phyloP scores from a whole-genome alignment of 2,888 invertebrate species.

The Sylvicola cinctus region DNA sequence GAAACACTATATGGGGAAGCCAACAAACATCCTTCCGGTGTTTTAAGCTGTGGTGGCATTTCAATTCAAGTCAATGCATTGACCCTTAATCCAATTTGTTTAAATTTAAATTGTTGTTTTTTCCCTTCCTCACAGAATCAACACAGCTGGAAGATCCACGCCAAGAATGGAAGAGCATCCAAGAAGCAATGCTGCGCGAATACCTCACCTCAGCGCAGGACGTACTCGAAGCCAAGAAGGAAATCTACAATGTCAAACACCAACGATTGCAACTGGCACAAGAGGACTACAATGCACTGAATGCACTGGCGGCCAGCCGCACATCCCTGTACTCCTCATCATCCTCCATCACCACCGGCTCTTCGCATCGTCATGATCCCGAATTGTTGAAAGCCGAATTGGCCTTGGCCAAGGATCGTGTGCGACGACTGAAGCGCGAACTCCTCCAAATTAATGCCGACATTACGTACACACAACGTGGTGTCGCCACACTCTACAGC shows the following conservation, averaged over 20 bases:
- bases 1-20: too few relatives aligned
- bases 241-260: constrained; percentile 89
- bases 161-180: constrained; percentile 88
- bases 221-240: constrained; percentile 89
- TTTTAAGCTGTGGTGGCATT: not conserved
- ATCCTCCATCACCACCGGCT: constrained; percentile 56
- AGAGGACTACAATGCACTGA: constrained; percentile 88
- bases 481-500: constrained; percentile 78
- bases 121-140: constrained; percentile 42
- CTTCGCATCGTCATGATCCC: constrained; percentile 58
- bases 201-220: constrained; percentile 91
- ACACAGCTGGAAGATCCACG: constrained; percentile 94
- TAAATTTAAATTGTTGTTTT: not conserved
- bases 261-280: constrained; percentile 83
- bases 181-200: constrained; percentile 92
- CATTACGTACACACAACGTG: constrained; percentile 77
- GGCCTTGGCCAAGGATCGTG: constrained; percentile 69
- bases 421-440: constrained; percentile 74
- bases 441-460: constrained; percentile 79
- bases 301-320: constrained; percentile 72
- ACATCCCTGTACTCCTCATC: constrained; percentile 37
- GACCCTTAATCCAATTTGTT: not conserved
- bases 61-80: too few relatives aligned
- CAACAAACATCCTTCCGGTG: not conserved
- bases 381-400: constrained; percentile 84